These are phyloP conservation scores for Uromys caudimaculatus DNA, from an alignment of 2,797 vertebrate genomes.

Conservation along the genomic window DNA sequence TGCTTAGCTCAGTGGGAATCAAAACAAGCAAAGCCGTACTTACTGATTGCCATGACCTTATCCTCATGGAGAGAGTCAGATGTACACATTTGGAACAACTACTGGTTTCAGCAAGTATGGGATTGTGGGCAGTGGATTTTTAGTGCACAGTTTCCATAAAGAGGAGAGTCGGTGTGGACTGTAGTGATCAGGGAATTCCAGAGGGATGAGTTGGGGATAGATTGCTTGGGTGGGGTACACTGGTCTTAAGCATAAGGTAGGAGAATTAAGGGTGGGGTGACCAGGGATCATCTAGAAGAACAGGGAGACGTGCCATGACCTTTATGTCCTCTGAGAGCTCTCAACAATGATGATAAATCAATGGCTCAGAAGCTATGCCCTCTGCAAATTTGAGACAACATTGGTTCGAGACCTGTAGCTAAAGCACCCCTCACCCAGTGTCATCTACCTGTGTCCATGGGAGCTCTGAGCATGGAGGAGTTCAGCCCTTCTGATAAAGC, in stretches of 20 bases:
- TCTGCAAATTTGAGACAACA: background rate
- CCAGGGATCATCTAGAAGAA: background rate
- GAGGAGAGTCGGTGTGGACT: background rate
- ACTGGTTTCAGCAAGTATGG: background rate
- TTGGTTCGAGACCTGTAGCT: background rate
- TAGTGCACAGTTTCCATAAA: background rate
- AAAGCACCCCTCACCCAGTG: background rate
- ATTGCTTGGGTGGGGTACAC: background rate
- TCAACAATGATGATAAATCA: background rate
- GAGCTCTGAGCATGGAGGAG: background rate
- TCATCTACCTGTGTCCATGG: background rate
- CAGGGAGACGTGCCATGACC: background rate
- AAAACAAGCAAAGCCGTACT: conserved; percentile 53
- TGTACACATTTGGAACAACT: background rate
- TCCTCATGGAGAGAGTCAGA: background rate
- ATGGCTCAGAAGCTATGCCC: background rate
- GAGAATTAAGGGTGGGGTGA: background rate
- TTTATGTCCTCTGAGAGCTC: background rate
- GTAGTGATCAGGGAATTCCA: background rate
- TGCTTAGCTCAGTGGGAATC: conserved; percentile 46
- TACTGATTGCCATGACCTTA: conserved; percentile 15
- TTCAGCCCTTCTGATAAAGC: background rate
- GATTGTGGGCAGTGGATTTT: background rate
- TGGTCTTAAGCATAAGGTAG: background rate
- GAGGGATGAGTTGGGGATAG: background rate